Conservation (phyloP, 2,113 vertebrate genomes). For the Leptobrachium leishanense region DNA sequence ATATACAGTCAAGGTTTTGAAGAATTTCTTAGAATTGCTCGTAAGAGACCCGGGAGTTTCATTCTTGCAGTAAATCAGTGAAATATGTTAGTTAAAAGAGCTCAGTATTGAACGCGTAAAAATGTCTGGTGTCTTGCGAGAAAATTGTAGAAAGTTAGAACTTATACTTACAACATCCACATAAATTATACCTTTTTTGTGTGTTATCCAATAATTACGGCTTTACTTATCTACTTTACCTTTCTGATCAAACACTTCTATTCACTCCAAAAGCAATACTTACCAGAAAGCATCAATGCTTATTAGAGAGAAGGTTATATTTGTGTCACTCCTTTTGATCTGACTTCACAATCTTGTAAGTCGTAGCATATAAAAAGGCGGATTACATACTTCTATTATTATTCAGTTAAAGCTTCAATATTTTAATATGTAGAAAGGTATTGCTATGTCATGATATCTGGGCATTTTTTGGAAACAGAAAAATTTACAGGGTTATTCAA, state of each 20-base stretch:
- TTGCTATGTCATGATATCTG: no score
- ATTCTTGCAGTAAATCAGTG: constrained; percentile 39
- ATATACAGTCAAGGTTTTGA: background rate
- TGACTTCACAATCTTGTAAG: background rate
- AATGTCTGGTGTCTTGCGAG: constrained; percentile 14
- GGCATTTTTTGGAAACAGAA: no score
- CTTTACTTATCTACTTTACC: constrained; percentile 30
- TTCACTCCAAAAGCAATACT: constrained; percentile 26
- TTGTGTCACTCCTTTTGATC: constrained; percentile 7
- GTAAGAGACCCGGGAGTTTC: background rate
- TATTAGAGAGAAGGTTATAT: constrained; percentile 31
- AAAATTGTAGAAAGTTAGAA: constrained; percentile 26
- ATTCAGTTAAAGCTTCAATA: background rate
- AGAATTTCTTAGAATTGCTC: constrained; percentile 37
- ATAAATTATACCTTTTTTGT: constrained; percentile 43
- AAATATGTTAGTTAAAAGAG: constrained; percentile 29
- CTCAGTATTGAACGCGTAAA: background rate
- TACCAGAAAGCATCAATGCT: constrained; percentile 26
- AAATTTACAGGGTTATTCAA: no score
- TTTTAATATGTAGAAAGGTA: no score
- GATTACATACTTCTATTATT: background rate
- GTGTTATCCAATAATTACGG: constrained; percentile 39
- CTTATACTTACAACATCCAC: constrained; percentile 29
- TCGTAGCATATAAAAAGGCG: constrained; percentile 15
- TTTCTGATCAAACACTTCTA: constrained; percentile 38